Evolutionary conservation across 2,888 invertebrate genomes (phyloP), one percentile per base, ranked within the genome.

Genomic region (Orthosia cruda): DNA sequence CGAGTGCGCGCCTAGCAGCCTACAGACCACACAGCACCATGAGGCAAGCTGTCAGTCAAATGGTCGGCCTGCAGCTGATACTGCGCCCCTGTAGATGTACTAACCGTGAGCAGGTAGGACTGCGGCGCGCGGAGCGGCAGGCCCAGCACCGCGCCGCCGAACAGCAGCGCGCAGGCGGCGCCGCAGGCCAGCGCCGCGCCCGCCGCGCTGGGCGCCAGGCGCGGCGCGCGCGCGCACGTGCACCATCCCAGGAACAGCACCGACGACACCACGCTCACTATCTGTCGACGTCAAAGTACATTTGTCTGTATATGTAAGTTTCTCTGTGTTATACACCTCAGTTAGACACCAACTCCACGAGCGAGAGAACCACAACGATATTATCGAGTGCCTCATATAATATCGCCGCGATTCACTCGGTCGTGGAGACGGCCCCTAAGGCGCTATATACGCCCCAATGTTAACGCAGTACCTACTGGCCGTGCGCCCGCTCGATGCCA

Each of bases 111-210:
- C n/a, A 94, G 85, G 84, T 88, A 92, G 9, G 65, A 54, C 40
- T 85, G 78, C 4, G 94, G 94, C 74, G 92, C 92, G n/a, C 66
- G 73, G 18, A 80, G 83, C 49, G 93, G 89, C 77, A 90, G 74
- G 18, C 71, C 75, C n/a, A 90, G 85, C 71, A 88, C 88, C 49
- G 80, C 85, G 61, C 82, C 91, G 16, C 89, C 90, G 79, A 84
- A 85, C 47, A 92, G 88, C 72, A 88, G 81, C 58, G 89, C 89
- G 69, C 80, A 71, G 45, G 76, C 68, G 40, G 84, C 89, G 69
- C 83, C 81, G 71, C 77, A 66, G 55, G 83, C 88, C 82, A 89
- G 62, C 83, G 70, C 78, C 77, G 63, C 69, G 52, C n/a, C 54
- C 0, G 78, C 85, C 87, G 77, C 87, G 77, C 77, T 67, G 83